These are phyloP conservation scores for Platycheirus albimanus DNA, from an alignment of 2,888 invertebrate species.

Conservation along the genomic window DNA sequence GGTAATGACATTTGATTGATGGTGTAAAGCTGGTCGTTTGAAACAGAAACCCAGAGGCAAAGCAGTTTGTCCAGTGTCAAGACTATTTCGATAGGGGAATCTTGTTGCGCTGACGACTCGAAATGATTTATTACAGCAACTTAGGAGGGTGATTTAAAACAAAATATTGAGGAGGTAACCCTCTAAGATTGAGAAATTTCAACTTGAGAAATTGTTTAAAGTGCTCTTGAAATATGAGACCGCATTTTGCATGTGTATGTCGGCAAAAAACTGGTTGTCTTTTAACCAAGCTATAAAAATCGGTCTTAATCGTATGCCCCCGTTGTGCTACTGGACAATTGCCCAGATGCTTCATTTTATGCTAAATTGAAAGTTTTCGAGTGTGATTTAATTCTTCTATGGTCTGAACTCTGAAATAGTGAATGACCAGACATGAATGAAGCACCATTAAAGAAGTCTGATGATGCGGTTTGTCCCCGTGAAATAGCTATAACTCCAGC, in stretches of 20 bases:
- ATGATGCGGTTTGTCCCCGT: too few species aligned
- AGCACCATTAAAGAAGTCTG: too few species aligned
- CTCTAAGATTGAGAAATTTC: conserved; percentile 9
- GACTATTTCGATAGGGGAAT: neutral
- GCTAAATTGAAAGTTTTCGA: too few species aligned
- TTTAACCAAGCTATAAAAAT: too few species aligned
- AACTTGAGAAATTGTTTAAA: conserved; percentile 26
- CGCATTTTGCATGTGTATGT: too few species aligned
- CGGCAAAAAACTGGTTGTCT: neutral
- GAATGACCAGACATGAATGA: too few species aligned
- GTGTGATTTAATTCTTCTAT: too few species aligned
- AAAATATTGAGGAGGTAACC: neutral
- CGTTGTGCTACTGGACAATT: too few species aligned
- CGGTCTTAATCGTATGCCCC: too few species aligned
- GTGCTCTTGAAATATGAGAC: conserved; percentile 5
- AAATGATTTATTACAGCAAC: conserved; percentile 10
- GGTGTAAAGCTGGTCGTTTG: conserved; percentile 26
- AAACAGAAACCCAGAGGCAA: conserved; percentile 13
- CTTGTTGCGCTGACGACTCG: neutral
- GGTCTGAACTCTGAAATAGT: too few species aligned
- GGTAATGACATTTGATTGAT: conserved; percentile 58
- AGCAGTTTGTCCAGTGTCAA: neutral
- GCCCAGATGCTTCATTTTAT: too few species aligned
- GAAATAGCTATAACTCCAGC: too few species aligned
- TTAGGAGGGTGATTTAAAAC: neutral